Percentiles rank a stretch among this genome's conserved stretches.
Conservation (phyloP, 2,113 vertebrate genomes). For the Lepidothrix coronata region DNA sequence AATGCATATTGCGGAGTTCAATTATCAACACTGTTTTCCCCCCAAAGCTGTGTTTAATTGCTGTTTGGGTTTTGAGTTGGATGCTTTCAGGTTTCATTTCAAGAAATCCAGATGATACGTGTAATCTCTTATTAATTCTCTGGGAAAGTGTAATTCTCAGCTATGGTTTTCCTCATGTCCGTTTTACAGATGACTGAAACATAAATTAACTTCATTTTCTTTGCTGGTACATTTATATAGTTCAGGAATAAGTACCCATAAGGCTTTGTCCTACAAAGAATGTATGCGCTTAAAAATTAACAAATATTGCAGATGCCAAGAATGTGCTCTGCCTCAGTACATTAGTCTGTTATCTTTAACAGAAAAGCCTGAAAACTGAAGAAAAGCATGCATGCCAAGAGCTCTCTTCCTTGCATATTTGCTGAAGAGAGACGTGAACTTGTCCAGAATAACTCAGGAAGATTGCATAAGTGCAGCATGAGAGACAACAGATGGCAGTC, state of each 20-base stretch:
- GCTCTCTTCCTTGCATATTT: background rate
- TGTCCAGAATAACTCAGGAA: background rate
- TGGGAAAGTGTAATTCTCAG: background rate
- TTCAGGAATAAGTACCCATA: background rate
- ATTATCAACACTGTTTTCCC: background rate
- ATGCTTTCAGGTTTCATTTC: background rate
- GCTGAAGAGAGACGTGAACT: background rate
- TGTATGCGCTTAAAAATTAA: background rate
- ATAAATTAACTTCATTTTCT: background rate
- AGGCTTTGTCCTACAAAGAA: background rate
- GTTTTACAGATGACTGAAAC: background rate
- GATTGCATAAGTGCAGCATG: background rate
- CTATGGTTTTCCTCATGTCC: background rate
- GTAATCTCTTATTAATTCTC: background rate
- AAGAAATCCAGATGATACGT: background rate
- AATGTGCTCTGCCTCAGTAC: background rate
- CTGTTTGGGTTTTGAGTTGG: background rate
- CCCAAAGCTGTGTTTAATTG: background rate
- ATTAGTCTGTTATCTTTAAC: background rate
- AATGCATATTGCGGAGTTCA: background rate
- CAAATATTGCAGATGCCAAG: background rate
- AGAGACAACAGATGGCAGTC: slow-evolving; percentile 63
- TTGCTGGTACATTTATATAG: background rate
- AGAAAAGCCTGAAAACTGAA: background rate
- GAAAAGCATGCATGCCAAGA: background rate